These are phyloP conservation scores for Pleuronectes platessa DNA, from an alignment of 2,113 vertebrate genomes.

Conservation along the genomic window DNA sequence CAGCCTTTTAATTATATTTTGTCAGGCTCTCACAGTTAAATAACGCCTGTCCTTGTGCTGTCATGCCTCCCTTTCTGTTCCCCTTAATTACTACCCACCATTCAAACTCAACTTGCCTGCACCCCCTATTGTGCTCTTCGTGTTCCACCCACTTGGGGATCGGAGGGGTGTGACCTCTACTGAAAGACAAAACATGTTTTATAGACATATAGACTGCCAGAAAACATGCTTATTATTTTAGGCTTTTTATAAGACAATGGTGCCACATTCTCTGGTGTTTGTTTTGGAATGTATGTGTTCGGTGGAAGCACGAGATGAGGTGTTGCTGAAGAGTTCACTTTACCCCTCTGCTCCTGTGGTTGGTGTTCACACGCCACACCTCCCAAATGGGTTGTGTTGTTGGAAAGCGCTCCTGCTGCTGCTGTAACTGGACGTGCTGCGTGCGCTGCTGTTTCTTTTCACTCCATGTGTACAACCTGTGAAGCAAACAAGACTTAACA, in stretches of 20 bases:
- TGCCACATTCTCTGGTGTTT: conserved; percentile 1
- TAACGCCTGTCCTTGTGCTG: conserved; percentile 25
- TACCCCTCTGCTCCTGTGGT: neutral
- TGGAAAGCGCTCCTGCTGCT: neutral
- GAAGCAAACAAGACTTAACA: conserved; percentile 45
- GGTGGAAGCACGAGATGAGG: neutral
- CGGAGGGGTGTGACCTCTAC: conserved; percentile 4
- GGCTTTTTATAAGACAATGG: conserved; percentile 26
- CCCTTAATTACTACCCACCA: conserved; percentile 42
- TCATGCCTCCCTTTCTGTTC: conserved; percentile 30
- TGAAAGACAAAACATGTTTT: conserved; percentile 25
- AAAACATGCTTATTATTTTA: conserved; percentile 18
- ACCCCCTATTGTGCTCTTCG: conserved; percentile 25
- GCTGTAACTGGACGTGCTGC: conserved; percentile 14
- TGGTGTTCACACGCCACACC: neutral
- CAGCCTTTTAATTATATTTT: neutral
- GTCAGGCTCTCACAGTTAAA: conserved; percentile 15
- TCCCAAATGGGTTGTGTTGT: conserved; percentile 22
- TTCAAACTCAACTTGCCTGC: conserved; percentile 21
- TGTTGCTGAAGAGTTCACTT: neutral
- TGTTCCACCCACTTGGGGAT: conserved; percentile 3
- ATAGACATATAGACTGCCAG: conserved; percentile 8
- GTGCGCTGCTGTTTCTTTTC: conserved; percentile 4
- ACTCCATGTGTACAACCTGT: conserved; percentile 2
- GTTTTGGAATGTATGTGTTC: conserved; percentile 6